Evolutionary conservation across 2,888 invertebrate species (phyloP).

Genomic region (Spodoptera littoralis): DNA sequence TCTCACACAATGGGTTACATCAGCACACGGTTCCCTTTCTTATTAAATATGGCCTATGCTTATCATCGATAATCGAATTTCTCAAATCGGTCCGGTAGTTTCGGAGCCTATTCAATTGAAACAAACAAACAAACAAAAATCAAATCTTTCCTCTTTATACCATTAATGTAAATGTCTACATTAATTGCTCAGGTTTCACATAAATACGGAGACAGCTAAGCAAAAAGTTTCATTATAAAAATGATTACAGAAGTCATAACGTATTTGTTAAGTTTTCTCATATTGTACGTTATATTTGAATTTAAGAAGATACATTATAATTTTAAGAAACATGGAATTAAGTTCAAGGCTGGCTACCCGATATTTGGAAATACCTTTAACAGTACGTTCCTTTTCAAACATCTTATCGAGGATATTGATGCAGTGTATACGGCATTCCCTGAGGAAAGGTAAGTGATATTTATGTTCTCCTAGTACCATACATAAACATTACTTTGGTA

Average conservation of each 20-base stretch:
- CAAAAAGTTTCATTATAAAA: constrained; percentile 12
- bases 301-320: constrained; percentile 62
- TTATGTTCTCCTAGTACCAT: constrained; percentile 1
- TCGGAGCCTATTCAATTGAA: too few relatives aligned
- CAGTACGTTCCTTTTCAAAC: constrained; percentile 37
- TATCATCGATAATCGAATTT: too few relatives aligned
- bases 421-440: constrained; percentile 62
- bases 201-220: neutral
- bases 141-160: too few relatives aligned
- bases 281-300: constrained; percentile 59
- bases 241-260: constrained; percentile 67
- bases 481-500: too few relatives aligned
- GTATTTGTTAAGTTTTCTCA: constrained; percentile 53
- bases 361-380: constrained; percentile 51
- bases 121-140: too few relatives aligned
- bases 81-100: too few relatives aligned
- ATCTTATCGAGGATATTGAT: constrained; percentile 48
- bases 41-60: too few relatives aligned
- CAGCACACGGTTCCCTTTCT: too few relatives aligned
- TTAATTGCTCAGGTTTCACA: neutral
- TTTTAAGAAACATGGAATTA: constrained; percentile 64
- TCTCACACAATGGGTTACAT: too few relatives aligned
- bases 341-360: constrained; percentile 58
- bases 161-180: too few relatives aligned
- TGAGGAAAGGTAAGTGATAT: constrained; percentile 63